Base-by-base conservation (phyloP, 2,113 vertebrate species). In the Apodemus sylvaticus region DNA sequence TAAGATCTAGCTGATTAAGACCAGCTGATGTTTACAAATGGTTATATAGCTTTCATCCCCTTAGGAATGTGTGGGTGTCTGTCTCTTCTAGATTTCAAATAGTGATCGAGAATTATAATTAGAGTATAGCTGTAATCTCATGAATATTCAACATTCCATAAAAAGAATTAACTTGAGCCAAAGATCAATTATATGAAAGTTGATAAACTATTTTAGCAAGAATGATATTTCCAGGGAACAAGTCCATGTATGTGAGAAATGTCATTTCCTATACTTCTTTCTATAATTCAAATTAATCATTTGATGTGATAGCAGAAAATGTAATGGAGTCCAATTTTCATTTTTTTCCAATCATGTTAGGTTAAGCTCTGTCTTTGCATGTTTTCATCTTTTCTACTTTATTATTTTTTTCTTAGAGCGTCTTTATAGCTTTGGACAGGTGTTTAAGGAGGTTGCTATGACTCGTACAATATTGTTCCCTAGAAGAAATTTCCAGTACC, bases 101-200 rank as follows among this genome's bases (percentile, higher is more conserved):
- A 79, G 81, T 73, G 36, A 83, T 74, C 53, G 7, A 60, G 93
- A 94, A 96, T 93, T 39, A n/a, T 96, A 97, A 95, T 96, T 96
- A 96, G 19, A 91, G 24, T 83, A 77, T 96, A 97, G 51, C 88
- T 91, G 1, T 31, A 86, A 13, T 79, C 94, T 94, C 89, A 96
- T 97, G 95, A 95, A 97, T 96, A 97, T 96, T 98, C 96, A 95
- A 0, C 77, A 82, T 48, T 94, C 71, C 81, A 86, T 94, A 92
- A 91, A 94, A 97, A 96, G 83, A 95, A 95, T 95, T 94, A 95
- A 89, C 53, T 90, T 92, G 36, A 95, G 14, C 77, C 55, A 78
- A 89, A 96, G 85, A 95, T 97, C 95, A 98, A 62, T 96, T 96
- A 64, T 34, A 91, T 91, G 71, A 64, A 96, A 92, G 22, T 39